phyloP scores from a whole-genome alignment of 2,113 vertebrate species.

The Cyprinodon tularosa region DNA sequence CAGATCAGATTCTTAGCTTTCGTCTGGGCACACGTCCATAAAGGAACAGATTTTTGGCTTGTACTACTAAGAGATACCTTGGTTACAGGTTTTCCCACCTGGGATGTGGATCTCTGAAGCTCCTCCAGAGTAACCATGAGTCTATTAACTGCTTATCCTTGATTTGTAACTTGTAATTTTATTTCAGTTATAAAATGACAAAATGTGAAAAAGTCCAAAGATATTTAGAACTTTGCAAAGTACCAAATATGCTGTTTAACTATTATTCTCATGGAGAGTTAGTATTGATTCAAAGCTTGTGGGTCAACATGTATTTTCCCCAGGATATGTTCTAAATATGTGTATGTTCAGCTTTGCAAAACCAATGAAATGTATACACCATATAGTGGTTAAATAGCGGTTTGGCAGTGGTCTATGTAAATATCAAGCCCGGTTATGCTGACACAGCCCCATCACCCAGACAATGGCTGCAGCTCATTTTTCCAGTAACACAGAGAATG shows the following conservation, averaged over 20 bases:
- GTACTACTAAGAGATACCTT: not conserved
- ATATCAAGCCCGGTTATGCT: slow-evolving; percentile 52
- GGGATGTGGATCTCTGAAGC: not conserved
- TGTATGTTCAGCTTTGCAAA: slow-evolving; percentile 24
- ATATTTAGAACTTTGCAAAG: not conserved
- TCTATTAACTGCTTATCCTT: not conserved
- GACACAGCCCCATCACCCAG: slow-evolving; percentile 25
- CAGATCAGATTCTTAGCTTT: not conserved
- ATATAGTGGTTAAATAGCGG: slow-evolving; percentile 34
- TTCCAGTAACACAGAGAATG: slow-evolving; percentile 35
- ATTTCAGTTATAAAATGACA: no score
- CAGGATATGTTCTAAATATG: slow-evolving; percentile 16
- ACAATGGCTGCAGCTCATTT: slow-evolving; percentile 42
- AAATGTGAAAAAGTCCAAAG: no score
- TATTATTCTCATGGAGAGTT: not conserved
- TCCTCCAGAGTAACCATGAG: not conserved
- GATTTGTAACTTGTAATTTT: no score
- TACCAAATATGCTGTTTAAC: not conserved
- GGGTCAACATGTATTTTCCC: not conserved
- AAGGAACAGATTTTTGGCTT: not conserved
- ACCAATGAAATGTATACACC: slow-evolving; percentile 32
- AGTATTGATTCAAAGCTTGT: not conserved
- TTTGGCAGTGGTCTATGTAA: slow-evolving; percentile 29
- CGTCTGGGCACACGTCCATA: not conserved
- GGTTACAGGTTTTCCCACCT: not conserved